Evolutionary conservation across 1,140 invertebrate genomes (phyloP).

Genomic region (Lucilia cuprina): DNA sequence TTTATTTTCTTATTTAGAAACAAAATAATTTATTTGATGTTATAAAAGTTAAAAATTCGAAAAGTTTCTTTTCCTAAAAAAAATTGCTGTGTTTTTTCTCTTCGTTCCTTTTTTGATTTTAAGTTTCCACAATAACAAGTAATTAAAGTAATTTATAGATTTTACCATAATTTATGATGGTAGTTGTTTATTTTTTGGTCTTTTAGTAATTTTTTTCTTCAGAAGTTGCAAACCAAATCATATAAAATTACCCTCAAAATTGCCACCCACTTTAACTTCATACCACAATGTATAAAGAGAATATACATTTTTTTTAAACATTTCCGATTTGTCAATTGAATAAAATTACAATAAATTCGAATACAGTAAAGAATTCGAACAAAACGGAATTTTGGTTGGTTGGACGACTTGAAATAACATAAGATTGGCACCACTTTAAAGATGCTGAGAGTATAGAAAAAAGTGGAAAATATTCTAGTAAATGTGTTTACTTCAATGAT

Average conservation of each 20-base stretch:
- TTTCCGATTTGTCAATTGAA: constrained; percentile 63
- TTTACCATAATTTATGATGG: constrained; percentile 28
- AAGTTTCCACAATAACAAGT: constrained; percentile 27
- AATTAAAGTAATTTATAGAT: constrained; percentile 32
- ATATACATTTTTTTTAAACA: constrained; percentile 44
- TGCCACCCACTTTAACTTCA: constrained; percentile 5
- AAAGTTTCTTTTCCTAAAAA: neutral
- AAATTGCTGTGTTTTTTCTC: neutral
- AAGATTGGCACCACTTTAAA: constrained; percentile 61
- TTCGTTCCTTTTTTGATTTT: neutral
- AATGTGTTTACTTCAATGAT: neutral
- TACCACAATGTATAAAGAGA: constrained; percentile 50
- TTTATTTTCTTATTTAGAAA: neutral
- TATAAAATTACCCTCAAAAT: constrained; percentile 22
- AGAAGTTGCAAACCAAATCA: constrained; percentile 5
- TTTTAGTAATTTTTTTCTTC: neutral
- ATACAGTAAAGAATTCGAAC: constrained; percentile 41
- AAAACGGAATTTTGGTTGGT: constrained; percentile 43
- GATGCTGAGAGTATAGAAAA: constrained; percentile 52
- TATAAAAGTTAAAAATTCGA: constrained; percentile 8
- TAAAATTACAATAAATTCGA: constrained; percentile 53
- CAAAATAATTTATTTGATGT: constrained; percentile 1
- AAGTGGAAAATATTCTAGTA: neutral
- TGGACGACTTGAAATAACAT: constrained; percentile 53
- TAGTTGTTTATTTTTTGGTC: constrained; percentile 14